A percentile compares a stretch with the other conserved stretches of the same genome.
Evolutionary conservation across 2,113 vertebrate species (phyloP).

Genomic region (Sula dactylatra): DNA sequence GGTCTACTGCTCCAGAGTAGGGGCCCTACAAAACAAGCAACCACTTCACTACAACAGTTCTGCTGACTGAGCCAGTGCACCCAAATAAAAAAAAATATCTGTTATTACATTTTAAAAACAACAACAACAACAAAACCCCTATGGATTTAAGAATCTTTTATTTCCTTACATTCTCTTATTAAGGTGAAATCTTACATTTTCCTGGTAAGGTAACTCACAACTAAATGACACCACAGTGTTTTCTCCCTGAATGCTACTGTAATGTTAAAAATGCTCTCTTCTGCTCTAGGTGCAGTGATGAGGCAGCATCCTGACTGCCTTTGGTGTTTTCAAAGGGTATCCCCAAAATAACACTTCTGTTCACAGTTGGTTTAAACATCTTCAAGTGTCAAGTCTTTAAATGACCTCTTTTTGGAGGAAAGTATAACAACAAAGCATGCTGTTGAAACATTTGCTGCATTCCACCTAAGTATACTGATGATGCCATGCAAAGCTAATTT

Average conservation of each 20-base stretch:
- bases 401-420: neutral
- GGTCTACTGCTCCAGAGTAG: neutral
- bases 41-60: neutral
- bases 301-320: neutral
- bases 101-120: neutral
- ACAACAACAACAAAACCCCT: neutral
- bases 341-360: neutral
- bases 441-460: slow-evolving; percentile 23
- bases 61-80: neutral
- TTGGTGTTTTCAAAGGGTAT: neutral
- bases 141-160: neutral
- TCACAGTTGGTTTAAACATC: neutral
- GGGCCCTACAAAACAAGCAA: neutral
- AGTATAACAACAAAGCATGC: neutral
- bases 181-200: neutral
- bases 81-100: neutral
- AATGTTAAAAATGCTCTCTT: neutral
- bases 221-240: neutral
- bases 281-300: neutral
- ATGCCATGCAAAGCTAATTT: neutral
- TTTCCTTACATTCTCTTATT: neutral
- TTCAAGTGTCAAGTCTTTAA: neutral
- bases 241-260: neutral
- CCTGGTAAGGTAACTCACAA: neutral
- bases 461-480: neutral